These are phyloP conservation scores for Tenthredo distinguenda DNA, from an alignment of 2,888 invertebrate genomes.

Conservation along the genomic window DNA sequence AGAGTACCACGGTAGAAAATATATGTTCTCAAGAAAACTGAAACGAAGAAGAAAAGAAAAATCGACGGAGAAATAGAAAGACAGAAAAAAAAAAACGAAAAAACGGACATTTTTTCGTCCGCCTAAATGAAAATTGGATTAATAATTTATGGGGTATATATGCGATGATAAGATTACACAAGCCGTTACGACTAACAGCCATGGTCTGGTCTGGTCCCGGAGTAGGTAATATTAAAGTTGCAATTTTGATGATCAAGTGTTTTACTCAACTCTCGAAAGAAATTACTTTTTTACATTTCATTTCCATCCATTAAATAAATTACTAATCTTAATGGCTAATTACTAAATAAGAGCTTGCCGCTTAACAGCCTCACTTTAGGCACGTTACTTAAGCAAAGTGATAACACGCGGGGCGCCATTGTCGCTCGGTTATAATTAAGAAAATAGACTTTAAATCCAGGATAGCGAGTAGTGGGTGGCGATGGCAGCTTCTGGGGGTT, in stretches of 20 bases:
- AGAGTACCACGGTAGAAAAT: background rate
- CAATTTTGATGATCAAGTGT: slow-evolving; percentile 40
- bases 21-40: background rate
- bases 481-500: slow-evolving; percentile 28
- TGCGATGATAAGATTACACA: background rate
- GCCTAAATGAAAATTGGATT: background rate
- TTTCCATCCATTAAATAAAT: slow-evolving; percentile 52
- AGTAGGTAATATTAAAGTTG: slow-evolving; percentile 6
- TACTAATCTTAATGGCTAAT: slow-evolving; percentile 59
- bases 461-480: slow-evolving; percentile 53
- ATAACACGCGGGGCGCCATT: slow-evolving; percentile 62
- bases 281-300: slow-evolving; percentile 47
- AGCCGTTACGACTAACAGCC: background rate
- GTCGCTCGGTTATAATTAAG: slow-evolving; percentile 75
- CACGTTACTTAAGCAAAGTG: slow-evolving; percentile 53
- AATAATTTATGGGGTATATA: background rate
- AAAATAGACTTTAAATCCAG: slow-evolving; percentile 75
- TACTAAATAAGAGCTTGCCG: slow-evolving; percentile 58
- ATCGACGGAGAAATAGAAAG: no score
- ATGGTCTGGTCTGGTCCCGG: background rate
- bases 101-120: background rate
- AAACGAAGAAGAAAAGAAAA: no score
- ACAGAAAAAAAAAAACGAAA: no score
- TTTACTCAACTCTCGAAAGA: slow-evolving; percentile 20
- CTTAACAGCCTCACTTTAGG: slow-evolving; percentile 52